Conservation (phyloP, 2,888 invertebrate species). For the Ennomos quercinarius region DNA sequence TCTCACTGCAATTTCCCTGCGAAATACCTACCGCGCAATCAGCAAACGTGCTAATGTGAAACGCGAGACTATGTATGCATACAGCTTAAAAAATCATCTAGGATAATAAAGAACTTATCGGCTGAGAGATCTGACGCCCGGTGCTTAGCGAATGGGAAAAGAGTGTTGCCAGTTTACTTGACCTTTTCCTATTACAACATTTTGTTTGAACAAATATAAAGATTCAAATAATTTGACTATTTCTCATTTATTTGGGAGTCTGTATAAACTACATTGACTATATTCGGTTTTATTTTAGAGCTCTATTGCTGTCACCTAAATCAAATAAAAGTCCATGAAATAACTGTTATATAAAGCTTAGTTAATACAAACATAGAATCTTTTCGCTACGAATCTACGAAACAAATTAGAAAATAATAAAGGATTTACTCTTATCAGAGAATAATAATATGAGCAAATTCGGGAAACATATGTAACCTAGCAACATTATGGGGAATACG, state of each 20-base stretch:
- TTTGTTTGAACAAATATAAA: too few relatives aligned
- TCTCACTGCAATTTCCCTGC: conserved; percentile 19
- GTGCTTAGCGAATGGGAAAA: conserved; percentile 71
- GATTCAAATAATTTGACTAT: too few relatives aligned
- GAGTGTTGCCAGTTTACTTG: conserved; percentile 13
- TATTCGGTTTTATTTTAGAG: too few relatives aligned
- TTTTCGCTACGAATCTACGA: too few relatives aligned
- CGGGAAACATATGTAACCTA: neutral
- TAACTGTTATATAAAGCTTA: too few relatives aligned
- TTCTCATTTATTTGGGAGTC: too few relatives aligned
- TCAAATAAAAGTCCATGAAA: too few relatives aligned
- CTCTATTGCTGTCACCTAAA: too few relatives aligned
- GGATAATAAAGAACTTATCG: conserved; percentile 83
- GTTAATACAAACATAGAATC: too few relatives aligned
- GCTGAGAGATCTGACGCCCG: conserved; percentile 78
- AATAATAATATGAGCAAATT: neutral
- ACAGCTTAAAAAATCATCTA: conserved; percentile 82
- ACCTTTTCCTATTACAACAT: neutral
- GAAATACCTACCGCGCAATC: conserved; percentile 16
- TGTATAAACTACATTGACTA: too few relatives aligned
- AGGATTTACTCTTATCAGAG: too few relatives aligned
- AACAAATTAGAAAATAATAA: too few relatives aligned
- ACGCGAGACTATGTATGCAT: conserved; percentile 60
- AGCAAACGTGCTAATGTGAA: conserved; percentile 63
- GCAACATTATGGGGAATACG: conserved; percentile 45